Percentiles rank a stretch among this genome's conserved stretches.
Evolutionary conservation across 2,888 invertebrate genomes (phyloP).

Genomic region (Agonopterix alstromeriana): DNA sequence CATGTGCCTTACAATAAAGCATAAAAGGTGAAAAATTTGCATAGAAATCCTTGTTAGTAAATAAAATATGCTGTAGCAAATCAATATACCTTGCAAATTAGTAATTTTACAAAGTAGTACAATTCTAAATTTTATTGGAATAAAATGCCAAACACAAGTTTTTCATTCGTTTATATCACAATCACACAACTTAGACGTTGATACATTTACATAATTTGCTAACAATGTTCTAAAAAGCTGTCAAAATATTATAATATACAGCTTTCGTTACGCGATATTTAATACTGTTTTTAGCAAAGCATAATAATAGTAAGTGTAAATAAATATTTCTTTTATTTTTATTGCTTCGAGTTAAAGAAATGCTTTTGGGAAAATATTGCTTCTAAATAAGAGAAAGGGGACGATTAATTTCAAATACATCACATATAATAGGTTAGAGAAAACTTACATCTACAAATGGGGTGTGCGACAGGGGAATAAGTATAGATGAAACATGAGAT

Average conservation of each 20-base stretch:
- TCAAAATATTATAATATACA: no score
- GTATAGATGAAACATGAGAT: constrained; percentile 11
- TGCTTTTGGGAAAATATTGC: constrained; percentile 47
- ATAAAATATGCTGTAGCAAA: no score
- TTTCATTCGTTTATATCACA: constrained; percentile 18
- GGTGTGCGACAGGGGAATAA: constrained; percentile 40
- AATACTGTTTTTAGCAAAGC: constrained; percentile 39
- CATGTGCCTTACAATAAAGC: no score
- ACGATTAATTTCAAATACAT: constrained; percentile 52
- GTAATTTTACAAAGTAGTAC: no score
- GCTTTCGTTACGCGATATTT: constrained; percentile 16
- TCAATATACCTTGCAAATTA: no score
- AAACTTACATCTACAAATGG: constrained; percentile 57
- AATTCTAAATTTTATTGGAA: constrained; percentile 31
- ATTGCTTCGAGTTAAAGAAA: constrained; percentile 51
- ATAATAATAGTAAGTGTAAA: constrained; percentile 15
- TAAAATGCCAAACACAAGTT: constrained; percentile 29
- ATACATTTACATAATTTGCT: constrained; percentile 9
- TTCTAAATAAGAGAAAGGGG: constrained; percentile 47
- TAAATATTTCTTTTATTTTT: constrained; percentile 33
- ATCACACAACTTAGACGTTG: constrained; percentile 9
- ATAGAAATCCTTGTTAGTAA: no score
- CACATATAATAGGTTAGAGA: constrained; percentile 40
- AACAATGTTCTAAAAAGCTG: no score
- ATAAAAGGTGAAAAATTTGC: no score